Conservation (phyloP, 2,797 vertebrate species). For the Dromococcyx pavoninus region DNA sequence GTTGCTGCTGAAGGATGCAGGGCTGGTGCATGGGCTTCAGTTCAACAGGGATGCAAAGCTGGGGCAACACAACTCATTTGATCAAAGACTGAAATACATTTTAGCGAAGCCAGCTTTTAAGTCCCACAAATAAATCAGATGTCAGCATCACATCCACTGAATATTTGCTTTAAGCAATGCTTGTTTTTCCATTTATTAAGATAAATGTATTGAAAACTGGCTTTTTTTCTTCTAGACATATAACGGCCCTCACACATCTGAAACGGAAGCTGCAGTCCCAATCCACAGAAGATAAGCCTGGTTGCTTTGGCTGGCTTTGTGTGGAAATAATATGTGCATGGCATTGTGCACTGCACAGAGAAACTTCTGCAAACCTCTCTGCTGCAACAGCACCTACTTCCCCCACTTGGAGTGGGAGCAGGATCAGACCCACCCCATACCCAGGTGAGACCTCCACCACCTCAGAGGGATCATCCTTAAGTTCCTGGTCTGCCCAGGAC, state of each 20-base stretch:
- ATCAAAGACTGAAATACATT: neutral
- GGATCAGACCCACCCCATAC: neutral
- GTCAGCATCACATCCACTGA: neutral
- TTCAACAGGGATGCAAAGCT: neutral
- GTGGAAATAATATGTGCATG: neutral
- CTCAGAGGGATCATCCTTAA: neutral
- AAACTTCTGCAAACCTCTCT: neutral
- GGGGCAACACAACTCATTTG: neutral
- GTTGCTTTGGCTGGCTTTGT: neutral
- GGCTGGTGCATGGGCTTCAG: neutral
- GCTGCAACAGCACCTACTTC: neutral
- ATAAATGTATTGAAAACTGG: neutral
- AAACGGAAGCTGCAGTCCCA: neutral
- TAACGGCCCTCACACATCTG: neutral
- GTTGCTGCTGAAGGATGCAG: neutral
- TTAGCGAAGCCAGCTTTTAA: conserved; percentile 34
- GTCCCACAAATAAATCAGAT: conserved; percentile 5
- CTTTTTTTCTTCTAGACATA: neutral
- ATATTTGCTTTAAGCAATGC: neutral
- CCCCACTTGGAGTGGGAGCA: neutral
- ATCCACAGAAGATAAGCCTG: neutral
- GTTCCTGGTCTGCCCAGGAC: neutral
- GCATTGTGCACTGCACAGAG: neutral
- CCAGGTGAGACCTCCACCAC: neutral
- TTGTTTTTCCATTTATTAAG: conserved; percentile 6